Base-by-base conservation (phyloP, 2,113 vertebrate genomes). In the Gymnocephalus cernua region DNA sequence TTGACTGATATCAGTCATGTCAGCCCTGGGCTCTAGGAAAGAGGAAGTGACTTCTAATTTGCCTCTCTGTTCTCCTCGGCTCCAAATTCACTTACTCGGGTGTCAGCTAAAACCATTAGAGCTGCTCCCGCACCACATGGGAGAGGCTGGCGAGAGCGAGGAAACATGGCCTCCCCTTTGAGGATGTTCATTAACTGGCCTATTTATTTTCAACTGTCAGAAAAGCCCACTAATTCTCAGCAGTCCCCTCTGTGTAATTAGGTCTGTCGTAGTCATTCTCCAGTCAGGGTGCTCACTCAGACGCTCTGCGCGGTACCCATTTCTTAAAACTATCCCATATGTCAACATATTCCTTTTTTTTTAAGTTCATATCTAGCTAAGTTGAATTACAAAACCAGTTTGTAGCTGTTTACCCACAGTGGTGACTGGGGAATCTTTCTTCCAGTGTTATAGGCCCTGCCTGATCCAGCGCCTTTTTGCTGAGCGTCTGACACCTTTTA, bases 131-230 rank as follows among this genome's bases (percentile, higher is more conserved):
- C 79, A 1, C 76, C 82, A 29, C 77, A 81, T 65, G 80, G 92
- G 89, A 90, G 89, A 75, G 73, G 80, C 54, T 32, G 23, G 72
- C 47, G 25, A 83, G 86, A 84, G 83, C 15, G 54, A 75, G 79
- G 74, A 80, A 90, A 86, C 87, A 74, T 75, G 79, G 76, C 80
- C 82, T 83, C 80, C 73, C 83, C 84, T 88, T 80, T 91, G 89
- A 93, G 93, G 88, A 87, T 82, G 86, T 94, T 92, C 93, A 93
- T 94, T 94, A 92, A 93, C 93, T 88, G 87, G 80, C 80, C 85
- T 85, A 92, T 95, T 95, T 94, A 91, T 95, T 95, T 95, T 93
- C 84, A 92, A 86, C 91, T 94, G 94, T 95, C 93, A 94, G 79
- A 89, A 88, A 86, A 81, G 84, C 69, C 84, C 19, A 68, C 86